These are phyloP conservation scores for Emmelina monodactyla DNA, from an alignment of 2,888 invertebrate species.

Conservation along the genomic window DNA sequence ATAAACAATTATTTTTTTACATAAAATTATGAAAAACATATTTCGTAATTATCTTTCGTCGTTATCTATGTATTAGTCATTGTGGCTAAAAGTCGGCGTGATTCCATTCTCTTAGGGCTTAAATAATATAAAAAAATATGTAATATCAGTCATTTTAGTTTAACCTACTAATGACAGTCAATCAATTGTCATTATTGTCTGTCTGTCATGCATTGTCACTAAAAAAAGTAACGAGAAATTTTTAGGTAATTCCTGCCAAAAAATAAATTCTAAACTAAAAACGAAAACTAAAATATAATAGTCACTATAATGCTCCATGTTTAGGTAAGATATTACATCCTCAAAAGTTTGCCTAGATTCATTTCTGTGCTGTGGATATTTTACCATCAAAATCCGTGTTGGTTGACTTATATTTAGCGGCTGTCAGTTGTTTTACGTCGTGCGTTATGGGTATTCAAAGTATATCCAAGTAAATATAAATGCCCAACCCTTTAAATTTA, in stretches of 20 bases:
- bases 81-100: too few species aligned
- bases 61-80: too few species aligned
- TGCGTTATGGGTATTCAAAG: neutral
- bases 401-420: constrained; percentile 36
- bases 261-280: constrained; percentile 24
- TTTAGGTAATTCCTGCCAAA: constrained; percentile 34
- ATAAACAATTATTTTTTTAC: too few species aligned
- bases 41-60: too few species aligned
- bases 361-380: neutral
- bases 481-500: constrained; percentile 16
- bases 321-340: neutral
- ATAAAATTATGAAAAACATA: too few species aligned
- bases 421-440: constrained; percentile 65
- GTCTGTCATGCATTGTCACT: constrained; percentile 23
- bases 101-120: too few species aligned
- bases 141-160: too few species aligned
- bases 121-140: too few species aligned
- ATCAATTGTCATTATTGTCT: too few species aligned
- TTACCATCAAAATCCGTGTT: too few species aligned
- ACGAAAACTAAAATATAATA: constrained; percentile 23
- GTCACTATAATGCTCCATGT: constrained; percentile 33
- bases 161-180: too few species aligned
- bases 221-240: constrained; percentile 34
- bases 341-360: neutral
- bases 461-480: constrained; percentile 14